These are phyloP conservation scores for Pantala flavescens DNA, from an alignment of 1,140 invertebrate species.

Conservation along the genomic window DNA sequence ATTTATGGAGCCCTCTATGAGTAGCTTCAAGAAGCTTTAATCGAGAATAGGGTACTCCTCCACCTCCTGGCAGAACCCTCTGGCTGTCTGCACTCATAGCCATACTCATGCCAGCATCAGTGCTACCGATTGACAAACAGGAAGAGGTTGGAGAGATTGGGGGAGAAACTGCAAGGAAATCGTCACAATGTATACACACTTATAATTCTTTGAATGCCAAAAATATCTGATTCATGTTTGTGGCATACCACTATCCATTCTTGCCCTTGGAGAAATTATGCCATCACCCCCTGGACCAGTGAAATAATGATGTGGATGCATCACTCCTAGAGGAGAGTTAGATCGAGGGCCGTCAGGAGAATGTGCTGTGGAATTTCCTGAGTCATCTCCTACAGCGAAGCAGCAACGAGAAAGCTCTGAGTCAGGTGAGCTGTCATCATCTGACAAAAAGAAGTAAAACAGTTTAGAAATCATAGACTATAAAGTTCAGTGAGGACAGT, in stretches of 20 bases:
- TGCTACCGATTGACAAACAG: conserved; percentile 16
- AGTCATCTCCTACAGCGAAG: conserved; percentile 64
- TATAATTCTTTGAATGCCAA: background rate
- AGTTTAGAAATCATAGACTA: no score
- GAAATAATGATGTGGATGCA: conserved; percentile 21
- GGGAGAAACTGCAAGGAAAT: background rate
- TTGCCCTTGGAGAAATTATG: background rate
- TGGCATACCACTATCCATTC: background rate
- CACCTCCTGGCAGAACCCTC: conserved; percentile 11
- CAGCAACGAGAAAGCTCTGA: conserved; percentile 57
- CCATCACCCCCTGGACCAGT: background rate
- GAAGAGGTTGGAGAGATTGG: background rate
- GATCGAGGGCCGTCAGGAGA: conserved; percentile 77
- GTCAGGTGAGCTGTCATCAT: conserved; percentile 73
- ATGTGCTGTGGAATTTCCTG: conserved; percentile 79
- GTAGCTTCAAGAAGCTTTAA: conserved; percentile 86
- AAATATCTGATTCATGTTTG: background rate
- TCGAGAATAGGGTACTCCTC: conserved; percentile 51
- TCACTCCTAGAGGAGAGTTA: conserved; percentile 50
- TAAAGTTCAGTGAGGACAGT: no score
- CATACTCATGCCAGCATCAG: conserved; percentile 11
- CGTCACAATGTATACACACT: background rate
- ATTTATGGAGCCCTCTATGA: conserved; percentile 89
- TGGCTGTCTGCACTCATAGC: background rate
- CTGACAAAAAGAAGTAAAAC: conserved; percentile 34